Conservation (phyloP, 1,140 invertebrate species). For the Drosophila lini region DNA sequence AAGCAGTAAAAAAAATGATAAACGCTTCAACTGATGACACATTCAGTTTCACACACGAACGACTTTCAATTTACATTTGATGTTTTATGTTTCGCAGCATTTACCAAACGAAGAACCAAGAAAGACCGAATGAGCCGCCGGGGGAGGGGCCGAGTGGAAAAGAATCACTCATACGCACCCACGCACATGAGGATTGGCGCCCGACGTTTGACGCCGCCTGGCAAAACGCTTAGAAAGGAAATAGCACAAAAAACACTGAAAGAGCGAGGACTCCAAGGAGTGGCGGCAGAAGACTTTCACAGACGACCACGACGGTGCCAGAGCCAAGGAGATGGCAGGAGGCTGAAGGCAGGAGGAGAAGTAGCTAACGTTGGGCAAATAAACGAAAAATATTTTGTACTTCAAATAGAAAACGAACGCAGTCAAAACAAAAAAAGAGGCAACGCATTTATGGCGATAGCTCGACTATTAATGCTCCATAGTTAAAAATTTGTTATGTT, state of each 20-base stretch:
- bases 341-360: conserved; percentile 38
- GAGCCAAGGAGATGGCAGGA: conserved; percentile 50
- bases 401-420: conserved; percentile 59
- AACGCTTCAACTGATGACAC: conserved; percentile 83
- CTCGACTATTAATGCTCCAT: neutral
- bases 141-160: conserved; percentile 30
- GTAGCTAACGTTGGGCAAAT: conserved; percentile 55
- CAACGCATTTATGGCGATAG: neutral
- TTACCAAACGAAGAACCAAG: conserved; percentile 62
- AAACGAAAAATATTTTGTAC: conserved; percentile 78
- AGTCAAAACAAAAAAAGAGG: conserved; percentile 5
- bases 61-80: conserved; percentile 83
- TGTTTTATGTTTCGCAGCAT: conserved; percentile 83
- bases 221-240: conserved; percentile 52
- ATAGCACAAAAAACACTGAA: conserved; percentile 35
- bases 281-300: conserved; percentile 2
- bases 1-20: conserved; percentile 81
- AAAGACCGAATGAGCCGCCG: conserved; percentile 12
- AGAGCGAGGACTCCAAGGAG: conserved; percentile 26
- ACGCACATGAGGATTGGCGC: conserved; percentile 67
- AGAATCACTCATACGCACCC: conserved; percentile 81
- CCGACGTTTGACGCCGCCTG: conserved; percentile 60
- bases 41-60: conserved; percentile 83
- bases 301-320: conserved; percentile 60
- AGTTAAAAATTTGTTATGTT: neutral